Base-by-base conservation (phyloP, 2,113 vertebrate genomes). In the Sebastes schlegelii region DNA sequence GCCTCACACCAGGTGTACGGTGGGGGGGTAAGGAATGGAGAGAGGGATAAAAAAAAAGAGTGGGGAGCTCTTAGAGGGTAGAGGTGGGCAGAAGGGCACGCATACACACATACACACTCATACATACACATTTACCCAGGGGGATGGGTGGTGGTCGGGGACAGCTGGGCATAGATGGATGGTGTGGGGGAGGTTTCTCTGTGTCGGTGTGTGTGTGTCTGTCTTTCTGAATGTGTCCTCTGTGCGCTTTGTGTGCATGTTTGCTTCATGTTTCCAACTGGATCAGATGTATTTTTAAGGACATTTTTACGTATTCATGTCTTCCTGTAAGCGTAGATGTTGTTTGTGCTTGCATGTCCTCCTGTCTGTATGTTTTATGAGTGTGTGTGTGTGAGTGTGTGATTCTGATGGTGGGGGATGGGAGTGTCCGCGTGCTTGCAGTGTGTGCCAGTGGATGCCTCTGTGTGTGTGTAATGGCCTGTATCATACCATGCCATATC, bases 151-250 rank as follows among this genome's bases (percentile, higher is more conserved):
- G 69, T 76, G 51, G 70, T 19, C 2, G 46, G 74, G 82, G 89
- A 90, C 92, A 93, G 92, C 89, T 93, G 91, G 91, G 83, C 87
- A 86, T 73, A 87, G 89, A 91, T 89, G 80, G 88, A 89, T 89
- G 69, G 54, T 72, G 86, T 85, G 77, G 88, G 86, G 91, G 89
- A 83, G 79, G 86, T 63, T 85, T 11, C 46, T 62, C 13, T 63
- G 17, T 67, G 77, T 86, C 46, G 62, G 60, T 85, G 62, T 64
- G 62, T 84, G 62, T 88, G 74, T 73, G 26, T 82, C 58, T 55
- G 17, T 66, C 21, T 75, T 43, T 62, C 5, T 55, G 34, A 54
- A 60, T 77, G 69, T 79, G 54, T 83, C 67, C 77, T 69, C 52
- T 84, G 43, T 74, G 49, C 1, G 12, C 60, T 51, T 70, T 70